Conservation (phyloP, 2,888 invertebrate species). For the Hofmannophila pseudospretella region DNA sequence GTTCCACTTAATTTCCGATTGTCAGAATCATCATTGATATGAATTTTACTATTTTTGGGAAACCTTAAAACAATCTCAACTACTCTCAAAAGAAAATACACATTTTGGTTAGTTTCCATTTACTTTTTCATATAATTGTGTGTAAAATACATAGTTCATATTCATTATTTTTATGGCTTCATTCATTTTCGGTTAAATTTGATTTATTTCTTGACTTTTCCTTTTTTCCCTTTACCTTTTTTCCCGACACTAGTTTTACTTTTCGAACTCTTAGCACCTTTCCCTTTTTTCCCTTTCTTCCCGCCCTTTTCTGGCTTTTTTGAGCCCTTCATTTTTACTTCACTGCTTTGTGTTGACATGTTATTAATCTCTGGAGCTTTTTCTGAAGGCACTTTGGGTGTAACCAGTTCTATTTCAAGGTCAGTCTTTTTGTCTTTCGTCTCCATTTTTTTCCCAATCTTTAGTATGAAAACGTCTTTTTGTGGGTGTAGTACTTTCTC, state of each 20-base stretch:
- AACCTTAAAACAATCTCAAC: no score
- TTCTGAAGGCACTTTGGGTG: constrained; percentile 51
- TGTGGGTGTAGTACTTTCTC: constrained; percentile 50
- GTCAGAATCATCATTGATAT: no score
- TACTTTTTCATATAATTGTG: no score
- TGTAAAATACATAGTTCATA: no score
- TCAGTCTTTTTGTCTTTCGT: constrained; percentile 67
- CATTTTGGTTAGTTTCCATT: no score
- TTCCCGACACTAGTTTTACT: constrained; percentile 12
- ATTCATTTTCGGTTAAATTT: no score
- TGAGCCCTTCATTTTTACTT: constrained; percentile 25
- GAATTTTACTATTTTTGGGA: no score
- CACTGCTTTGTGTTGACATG: constrained; percentile 47
- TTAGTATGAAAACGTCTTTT: constrained; percentile 67
- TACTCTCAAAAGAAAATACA: no score
- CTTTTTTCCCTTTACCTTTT: constrained; percentile 12
- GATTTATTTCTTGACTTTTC: not conserved
- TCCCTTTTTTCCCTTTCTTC: constrained; percentile 23
- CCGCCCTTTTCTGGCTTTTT: constrained; percentile 25
- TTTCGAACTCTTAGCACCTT: constrained; percentile 23
- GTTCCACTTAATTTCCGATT: no score
- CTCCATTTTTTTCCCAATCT: constrained; percentile 68
- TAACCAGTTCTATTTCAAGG: constrained; percentile 65
- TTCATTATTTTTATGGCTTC: no score
- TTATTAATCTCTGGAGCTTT: constrained; percentile 29